Percentiles rank a stretch among this genome's conserved stretches.
These are phyloP conservation scores for Mus musculus DNA, from an alignment of 2,113 vertebrate species.

Conservation along the genomic window DNA sequence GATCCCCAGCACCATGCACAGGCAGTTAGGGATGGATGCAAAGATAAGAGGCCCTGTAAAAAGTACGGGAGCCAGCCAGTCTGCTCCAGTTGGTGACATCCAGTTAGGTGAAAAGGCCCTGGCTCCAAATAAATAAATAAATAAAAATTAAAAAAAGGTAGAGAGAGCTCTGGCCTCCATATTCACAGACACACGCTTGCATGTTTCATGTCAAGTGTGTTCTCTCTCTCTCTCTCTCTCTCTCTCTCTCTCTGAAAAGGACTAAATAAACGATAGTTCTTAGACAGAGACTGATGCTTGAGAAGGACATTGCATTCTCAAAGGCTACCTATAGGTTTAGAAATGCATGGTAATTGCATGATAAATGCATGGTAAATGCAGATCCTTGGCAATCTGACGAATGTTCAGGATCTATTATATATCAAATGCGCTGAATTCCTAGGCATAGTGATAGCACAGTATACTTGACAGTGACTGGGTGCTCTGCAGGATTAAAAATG, in stretches of 20 bases:
- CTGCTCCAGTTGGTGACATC: too few species aligned
- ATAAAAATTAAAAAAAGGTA: not conserved
- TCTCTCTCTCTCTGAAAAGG: not conserved
- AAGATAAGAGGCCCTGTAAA: too few species aligned
- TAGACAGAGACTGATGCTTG: not conserved
- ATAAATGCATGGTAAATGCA: not conserved
- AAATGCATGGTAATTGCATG: not conserved
- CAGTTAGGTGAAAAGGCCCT: not conserved
- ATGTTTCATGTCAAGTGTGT: not conserved
- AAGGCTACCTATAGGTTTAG: not conserved
- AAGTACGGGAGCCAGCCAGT: not conserved
- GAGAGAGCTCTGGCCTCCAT: not conserved
- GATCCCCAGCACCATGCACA: not conserved
- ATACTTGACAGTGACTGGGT: not conserved
- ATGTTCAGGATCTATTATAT: not conserved
- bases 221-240: not conserved
- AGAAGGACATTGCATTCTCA: conserved; percentile 1
- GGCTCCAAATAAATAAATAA: not conserved
- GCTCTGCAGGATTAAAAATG: not conserved
- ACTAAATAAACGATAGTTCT: not conserved
- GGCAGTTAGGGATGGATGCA: not conserved
- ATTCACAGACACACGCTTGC: not conserved
- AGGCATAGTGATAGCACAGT: not conserved
- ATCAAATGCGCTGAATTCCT: not conserved
- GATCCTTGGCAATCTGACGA: not conserved